Evolutionary conservation across 2,797 vertebrate species (phyloP).

Genomic region (Falco concolor): DNA sequence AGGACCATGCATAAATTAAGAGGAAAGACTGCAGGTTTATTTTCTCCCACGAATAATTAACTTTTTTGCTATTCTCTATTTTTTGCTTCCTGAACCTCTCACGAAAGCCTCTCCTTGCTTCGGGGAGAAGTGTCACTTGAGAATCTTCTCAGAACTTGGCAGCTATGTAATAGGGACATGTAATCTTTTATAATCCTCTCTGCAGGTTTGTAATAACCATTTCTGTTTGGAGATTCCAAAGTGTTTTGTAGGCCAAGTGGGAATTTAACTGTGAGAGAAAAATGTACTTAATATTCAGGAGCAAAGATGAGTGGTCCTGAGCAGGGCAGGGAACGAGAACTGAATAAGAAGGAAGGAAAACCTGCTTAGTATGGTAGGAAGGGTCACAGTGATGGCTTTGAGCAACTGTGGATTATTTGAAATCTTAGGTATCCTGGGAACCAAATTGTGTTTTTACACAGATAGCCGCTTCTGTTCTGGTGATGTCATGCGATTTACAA

Average conservation of each 20-base stretch:
- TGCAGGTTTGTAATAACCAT: slow-evolving; percentile 51
- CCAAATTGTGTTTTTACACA: slow-evolving; percentile 13
- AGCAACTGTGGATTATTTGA: slow-evolving; percentile 2
- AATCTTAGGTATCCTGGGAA: slow-evolving; percentile 54
- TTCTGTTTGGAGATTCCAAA: slow-evolving; percentile 48
- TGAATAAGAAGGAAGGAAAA: slow-evolving; percentile 2
- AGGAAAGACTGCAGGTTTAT: neutral
- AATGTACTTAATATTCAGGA: slow-evolving; percentile 47
- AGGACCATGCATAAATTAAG: neutral
- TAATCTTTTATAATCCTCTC: slow-evolving; percentile 63
- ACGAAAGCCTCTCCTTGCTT: neutral
- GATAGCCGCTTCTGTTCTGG: slow-evolving; percentile 17
- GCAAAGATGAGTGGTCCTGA: slow-evolving; percentile 25
- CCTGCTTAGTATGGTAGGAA: neutral
- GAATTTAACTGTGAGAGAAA: slow-evolving; percentile 29
- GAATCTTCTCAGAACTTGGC: slow-evolving; percentile 50
- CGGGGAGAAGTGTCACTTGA: slow-evolving; percentile 48
- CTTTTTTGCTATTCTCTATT: slow-evolving; percentile 4
- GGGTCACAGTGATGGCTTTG: neutral
- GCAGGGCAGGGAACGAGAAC: neutral
- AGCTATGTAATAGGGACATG: slow-evolving; percentile 42
- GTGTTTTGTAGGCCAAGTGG: slow-evolving; percentile 36
- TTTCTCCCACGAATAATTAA: slow-evolving; percentile 3
- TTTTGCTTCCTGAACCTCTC: neutral
- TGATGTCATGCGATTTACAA: slow-evolving; percentile 35